Evolutionary conservation across 2,797 vertebrate species (phyloP).

Genomic region (Nothura maculosa): DNA sequence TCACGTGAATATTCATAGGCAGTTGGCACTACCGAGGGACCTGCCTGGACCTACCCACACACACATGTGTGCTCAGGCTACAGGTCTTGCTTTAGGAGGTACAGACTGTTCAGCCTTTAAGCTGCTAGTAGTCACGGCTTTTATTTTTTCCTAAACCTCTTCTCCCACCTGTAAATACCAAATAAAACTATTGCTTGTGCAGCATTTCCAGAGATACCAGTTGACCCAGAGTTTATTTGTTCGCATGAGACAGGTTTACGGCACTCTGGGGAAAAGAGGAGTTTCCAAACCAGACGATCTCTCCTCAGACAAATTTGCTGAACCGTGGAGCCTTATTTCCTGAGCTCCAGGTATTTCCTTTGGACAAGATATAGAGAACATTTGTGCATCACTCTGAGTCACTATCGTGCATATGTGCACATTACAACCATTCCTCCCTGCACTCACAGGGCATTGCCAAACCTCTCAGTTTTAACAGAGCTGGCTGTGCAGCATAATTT

Average conservation of each 20-base stretch:
- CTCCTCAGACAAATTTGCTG: constrained; percentile 78
- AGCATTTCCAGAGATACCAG: constrained; percentile 63
- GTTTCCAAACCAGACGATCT: constrained; percentile 78
- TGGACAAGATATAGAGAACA: constrained; percentile 75
- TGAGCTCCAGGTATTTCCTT: constrained; percentile 84
- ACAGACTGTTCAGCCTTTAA: neutral
- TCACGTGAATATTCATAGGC: constrained; percentile 34
- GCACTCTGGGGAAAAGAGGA: constrained; percentile 74
- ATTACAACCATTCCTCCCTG: constrained; percentile 55
- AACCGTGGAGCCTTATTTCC: constrained; percentile 77
- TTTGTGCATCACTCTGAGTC: constrained; percentile 80
- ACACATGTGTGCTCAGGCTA: constrained; percentile 1
- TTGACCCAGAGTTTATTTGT: constrained; percentile 79
- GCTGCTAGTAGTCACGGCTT: constrained; percentile 11
- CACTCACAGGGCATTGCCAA: constrained; percentile 60
- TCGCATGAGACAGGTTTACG: constrained; percentile 77
- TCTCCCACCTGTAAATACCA: constrained; percentile 36
- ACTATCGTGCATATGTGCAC: constrained; percentile 58
- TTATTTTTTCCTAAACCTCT: constrained; percentile 37
- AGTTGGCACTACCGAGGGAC: constrained; percentile 16
- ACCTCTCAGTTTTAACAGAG: constrained; percentile 41
- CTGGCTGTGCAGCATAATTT: constrained; percentile 49
- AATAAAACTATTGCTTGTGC: constrained; percentile 70
- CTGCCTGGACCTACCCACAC: neutral
- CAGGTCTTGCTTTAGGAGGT: constrained; percentile 7